phyloP scores from a whole-genome alignment of 2,113 vertebrate species.

The Oreocharis arfaki region DNA sequence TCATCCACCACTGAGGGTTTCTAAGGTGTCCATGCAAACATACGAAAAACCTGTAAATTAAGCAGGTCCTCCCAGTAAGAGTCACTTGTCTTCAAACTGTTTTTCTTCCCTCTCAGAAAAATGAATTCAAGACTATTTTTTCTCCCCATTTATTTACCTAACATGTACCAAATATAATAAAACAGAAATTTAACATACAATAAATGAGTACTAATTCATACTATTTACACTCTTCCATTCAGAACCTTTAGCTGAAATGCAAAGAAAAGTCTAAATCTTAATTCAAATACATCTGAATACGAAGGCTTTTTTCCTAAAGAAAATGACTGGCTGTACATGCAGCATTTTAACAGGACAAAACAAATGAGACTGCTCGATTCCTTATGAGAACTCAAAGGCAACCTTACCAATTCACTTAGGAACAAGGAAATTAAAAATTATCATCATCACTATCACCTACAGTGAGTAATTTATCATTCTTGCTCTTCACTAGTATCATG shows the following conservation, averaged over 20 bases:
- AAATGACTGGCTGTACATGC: not conserved
- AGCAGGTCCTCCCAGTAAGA: not conserved
- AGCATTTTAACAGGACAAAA: constrained; percentile 53
- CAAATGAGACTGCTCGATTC: constrained; percentile 43
- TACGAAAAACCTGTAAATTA: not conserved
- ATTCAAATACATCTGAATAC: not conserved
- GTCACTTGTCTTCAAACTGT: not conserved
- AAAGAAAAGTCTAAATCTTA: not conserved
- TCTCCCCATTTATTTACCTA: not conserved
- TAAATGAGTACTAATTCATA: not conserved
- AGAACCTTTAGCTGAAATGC: not conserved
- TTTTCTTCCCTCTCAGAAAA: not conserved
- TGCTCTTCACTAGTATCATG: constrained; percentile 83
- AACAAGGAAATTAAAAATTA: constrained; percentile 96
- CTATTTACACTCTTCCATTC: not conserved
- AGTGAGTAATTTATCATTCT: constrained; percentile 95
- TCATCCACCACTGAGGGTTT: not conserved
- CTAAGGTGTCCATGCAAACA: not conserved
- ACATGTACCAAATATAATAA: not conserved
- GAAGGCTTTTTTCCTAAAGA: not conserved
- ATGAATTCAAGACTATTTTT: not conserved
- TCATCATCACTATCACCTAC: constrained; percentile 88
- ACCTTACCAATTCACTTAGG: constrained; percentile 65
- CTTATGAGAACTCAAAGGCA: constrained; percentile 39
- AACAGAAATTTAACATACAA: not conserved